Evolutionary conservation across 2,797 vertebrate genomes (phyloP), one percentile per base, ranked within the genome.

Genomic region (Borostomias antarcticus): DNA sequence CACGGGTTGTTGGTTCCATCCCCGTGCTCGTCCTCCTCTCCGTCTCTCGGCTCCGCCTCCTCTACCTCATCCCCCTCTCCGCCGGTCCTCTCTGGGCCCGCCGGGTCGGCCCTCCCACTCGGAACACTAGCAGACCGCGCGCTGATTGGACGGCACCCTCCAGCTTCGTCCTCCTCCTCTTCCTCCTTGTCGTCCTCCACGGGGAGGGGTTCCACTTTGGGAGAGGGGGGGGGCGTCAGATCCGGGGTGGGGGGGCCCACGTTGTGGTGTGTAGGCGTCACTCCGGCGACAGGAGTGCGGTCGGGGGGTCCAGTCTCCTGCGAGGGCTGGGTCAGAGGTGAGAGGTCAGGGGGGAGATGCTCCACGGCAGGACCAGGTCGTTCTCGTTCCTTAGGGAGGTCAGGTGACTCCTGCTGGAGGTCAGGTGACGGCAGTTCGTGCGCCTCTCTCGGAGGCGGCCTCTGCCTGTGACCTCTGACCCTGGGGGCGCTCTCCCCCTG

Each of bases 401-500:
- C 58, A 4, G 43, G n/a, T 8, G 10, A 15, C 69, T 0, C 76
- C 70, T 3, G 28, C 2, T 29, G 5, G 15, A 15, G 5, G 8
- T 17, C 23, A 7, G 66, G 58, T 13, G 69, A 26, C 17, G 32
- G 15, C 13, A n/a, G 65, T 63, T 2, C 75, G n/a, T 56, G 26
- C 15, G 6, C 47, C 45, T 80, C 85, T 77, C 69, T 64, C 50
- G 69, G 9, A 3, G 72, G 72, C 4, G 73, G 86, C 47, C 60
- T 78, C 70, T 76, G 84, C 56, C 77, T 77, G 52, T 77, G 80
- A 62, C 57, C 77, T 71, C 82, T 82, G 25, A 80, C 75, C 29
- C 86, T 79, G 28, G 87, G 88, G 66, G 88, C 86, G 1, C 85
- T 87, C 71, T 90, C 88, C 0, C 89, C 89, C 2, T 87, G 86